A percentile compares a stretch with the other conserved stretches of the same genome.
phyloP scores from a whole-genome alignment of 2,113 vertebrate species.

The Corydoras sp. region DNA sequence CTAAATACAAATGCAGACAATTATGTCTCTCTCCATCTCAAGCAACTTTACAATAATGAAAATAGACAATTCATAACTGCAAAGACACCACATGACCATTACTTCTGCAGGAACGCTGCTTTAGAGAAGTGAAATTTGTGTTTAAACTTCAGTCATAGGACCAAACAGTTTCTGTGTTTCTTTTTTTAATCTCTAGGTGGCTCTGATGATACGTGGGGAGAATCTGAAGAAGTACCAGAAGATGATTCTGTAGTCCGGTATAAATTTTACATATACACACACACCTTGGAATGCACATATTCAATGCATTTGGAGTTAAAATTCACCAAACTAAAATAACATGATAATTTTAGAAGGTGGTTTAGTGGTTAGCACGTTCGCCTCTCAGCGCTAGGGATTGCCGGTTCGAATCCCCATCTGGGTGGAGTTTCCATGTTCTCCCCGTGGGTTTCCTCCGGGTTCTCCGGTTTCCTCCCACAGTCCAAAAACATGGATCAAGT shows the following conservation, averaged over 20 bases:
- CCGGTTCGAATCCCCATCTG: too few species aligned
- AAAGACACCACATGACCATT: background rate
- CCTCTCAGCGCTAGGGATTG: too few species aligned
- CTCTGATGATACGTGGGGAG: conserved; percentile 81
- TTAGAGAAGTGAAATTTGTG: conserved; percentile 15
- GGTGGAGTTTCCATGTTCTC: too few species aligned
- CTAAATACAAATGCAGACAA: too few species aligned
- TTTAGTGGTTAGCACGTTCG: too few species aligned
- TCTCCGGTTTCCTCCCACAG: too few species aligned
- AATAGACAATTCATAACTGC: background rate
- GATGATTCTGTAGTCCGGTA: conserved; percentile 83
- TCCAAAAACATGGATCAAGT: too few species aligned
- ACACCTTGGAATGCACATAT: background rate
- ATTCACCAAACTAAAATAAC: too few species aligned
- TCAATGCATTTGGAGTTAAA: background rate
- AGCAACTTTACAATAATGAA: background rate
- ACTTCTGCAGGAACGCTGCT: background rate
- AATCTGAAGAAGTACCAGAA: conserved; percentile 80
- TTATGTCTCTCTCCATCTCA: too few species aligned
- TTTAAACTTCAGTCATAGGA: conserved; percentile 5
- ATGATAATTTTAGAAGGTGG: too few species aligned
- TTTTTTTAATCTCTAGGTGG: conserved; percentile 66
- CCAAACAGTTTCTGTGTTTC: background rate
- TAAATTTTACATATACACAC: conserved; percentile 38
- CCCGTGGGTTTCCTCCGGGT: too few species aligned